A percentile compares a stretch with the other conserved stretches of the same genome.
phyloP scores from a whole-genome alignment of 2,797 vertebrate genomes.

The Caiman crocodilus region DNA sequence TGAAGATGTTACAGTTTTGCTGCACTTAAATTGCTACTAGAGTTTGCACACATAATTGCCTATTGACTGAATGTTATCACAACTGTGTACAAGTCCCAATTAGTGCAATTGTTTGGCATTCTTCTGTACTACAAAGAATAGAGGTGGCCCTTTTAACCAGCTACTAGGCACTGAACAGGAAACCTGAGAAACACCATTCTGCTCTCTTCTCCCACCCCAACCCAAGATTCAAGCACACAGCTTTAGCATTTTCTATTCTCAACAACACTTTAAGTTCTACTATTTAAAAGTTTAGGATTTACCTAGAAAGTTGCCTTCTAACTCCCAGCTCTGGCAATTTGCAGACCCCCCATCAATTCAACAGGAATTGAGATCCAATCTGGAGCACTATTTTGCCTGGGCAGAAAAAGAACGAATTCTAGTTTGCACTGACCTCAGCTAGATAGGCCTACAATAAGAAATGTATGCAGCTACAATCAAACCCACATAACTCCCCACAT shows the following conservation, averaged over 20 bases:
- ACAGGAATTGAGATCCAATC: not conserved
- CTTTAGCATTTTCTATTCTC: not conserved
- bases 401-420: not conserved
- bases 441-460: not conserved
- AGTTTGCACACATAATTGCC: no score
- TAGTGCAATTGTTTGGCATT: no score
- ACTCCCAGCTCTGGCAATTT: not conserved
- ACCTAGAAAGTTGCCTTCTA: no score
- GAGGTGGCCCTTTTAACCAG: not conserved
- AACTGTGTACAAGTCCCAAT: no score
- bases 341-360: not conserved
- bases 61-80: no score
- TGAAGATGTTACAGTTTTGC: no score
- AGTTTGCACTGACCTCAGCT: not conserved
- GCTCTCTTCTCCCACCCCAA: no score
- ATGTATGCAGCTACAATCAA: not conserved
- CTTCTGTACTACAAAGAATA: not conserved
- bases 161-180: not conserved
- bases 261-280: accelerated
- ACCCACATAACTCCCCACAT: not conserved
- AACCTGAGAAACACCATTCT: not conserved
- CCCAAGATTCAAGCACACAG: not conserved
- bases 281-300: not conserved
- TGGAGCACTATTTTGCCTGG: not conserved
- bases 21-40: no score